Evolutionary conservation across 2,113 vertebrate genomes (phyloP).

Genomic region (Indicator maculatus): DNA sequence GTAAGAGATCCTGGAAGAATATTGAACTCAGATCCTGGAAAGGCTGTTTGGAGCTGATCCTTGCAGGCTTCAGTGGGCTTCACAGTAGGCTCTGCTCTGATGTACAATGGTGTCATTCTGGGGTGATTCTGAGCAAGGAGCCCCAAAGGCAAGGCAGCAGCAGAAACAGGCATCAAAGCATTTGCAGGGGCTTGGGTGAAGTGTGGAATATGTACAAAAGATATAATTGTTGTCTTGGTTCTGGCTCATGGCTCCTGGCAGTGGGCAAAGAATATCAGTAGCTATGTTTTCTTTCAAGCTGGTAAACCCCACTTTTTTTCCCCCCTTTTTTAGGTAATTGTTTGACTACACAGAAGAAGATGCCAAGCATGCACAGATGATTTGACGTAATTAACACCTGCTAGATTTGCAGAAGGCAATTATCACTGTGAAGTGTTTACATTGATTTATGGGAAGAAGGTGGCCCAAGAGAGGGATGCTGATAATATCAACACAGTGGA

Average conservation of each 20-base stretch:
- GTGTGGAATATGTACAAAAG: background rate
- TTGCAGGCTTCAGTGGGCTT: background rate
- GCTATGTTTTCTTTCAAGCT: background rate
- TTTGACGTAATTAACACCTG: constrained; percentile 55
- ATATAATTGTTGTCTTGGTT: background rate
- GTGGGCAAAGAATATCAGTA: background rate
- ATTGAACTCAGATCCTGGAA: fast-evolving
- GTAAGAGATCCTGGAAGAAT: background rate
- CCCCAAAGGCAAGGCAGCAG: background rate
- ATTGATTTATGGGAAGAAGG: constrained; percentile 77
- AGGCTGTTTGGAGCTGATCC: background rate
- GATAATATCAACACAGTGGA: constrained; percentile 77
- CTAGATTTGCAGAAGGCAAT: constrained; percentile 68
- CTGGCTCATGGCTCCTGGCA: background rate
- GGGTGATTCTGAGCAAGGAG: background rate
- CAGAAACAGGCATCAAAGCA: background rate
- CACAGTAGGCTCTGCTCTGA: background rate
- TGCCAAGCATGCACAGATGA: constrained; percentile 64
- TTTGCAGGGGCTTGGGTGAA: background rate
- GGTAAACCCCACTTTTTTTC: background rate
- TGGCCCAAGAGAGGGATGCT: constrained; percentile 76
- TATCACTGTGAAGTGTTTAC: constrained; percentile 62
- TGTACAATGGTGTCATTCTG: background rate
- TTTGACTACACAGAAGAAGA: constrained; percentile 63
- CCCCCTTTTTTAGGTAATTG: constrained; percentile 55